Evolutionary conservation across 2,113 vertebrate genomes (phyloP), one percentile per base, ranked within the genome.

Genomic region (Odocoileus virginianus): DNA sequence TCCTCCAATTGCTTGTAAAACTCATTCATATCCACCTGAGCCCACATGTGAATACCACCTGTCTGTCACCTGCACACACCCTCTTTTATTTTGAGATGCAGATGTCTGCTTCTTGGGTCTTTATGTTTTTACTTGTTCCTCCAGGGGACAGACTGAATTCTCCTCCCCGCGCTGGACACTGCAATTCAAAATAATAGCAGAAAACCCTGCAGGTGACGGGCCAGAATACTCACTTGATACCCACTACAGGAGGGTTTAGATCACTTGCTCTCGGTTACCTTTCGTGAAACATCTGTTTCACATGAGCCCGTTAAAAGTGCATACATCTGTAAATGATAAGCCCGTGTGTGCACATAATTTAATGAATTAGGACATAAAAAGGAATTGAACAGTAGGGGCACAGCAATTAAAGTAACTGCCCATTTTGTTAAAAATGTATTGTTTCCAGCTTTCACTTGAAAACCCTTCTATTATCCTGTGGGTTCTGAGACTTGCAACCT

Each of bases 241-340:
- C 64, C 86, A 89, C 93, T 93, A 84, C 88, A 57, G 64, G 60
- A 71, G 36, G 85, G 96, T 96, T 96, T 89, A 89, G 89, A 94
- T 96, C 93, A 96, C 97, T 95, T 92, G 97, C 94, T 97, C 95
- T 94, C 83, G 67, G 98, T 64, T 97, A 98, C 98, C 98, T 98
- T 98, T 97, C 96, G 43, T 89, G 94, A 98, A 98, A 98, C 98
- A 98, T 98, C 98, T 97, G 97, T 98, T 98, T 98, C 98, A 89
- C 85, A 98, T 98, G 98, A 98, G 98, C 97, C 98, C 96, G 89
- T 98, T 98, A 98, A 98, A 98, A 94, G 90, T 1, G 90, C 97
- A 98, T 97, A 98, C 98, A 99, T 99, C 99, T 99, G 98, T 99
- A 98, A 99, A 99, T 98, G 99, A 98, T 98, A 99, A 98, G 98